Evolutionary conservation across 2,113 vertebrate genomes (phyloP), one percentile per base, ranked within the genome.

Genomic region (Entomyzon cyanotis): DNA sequence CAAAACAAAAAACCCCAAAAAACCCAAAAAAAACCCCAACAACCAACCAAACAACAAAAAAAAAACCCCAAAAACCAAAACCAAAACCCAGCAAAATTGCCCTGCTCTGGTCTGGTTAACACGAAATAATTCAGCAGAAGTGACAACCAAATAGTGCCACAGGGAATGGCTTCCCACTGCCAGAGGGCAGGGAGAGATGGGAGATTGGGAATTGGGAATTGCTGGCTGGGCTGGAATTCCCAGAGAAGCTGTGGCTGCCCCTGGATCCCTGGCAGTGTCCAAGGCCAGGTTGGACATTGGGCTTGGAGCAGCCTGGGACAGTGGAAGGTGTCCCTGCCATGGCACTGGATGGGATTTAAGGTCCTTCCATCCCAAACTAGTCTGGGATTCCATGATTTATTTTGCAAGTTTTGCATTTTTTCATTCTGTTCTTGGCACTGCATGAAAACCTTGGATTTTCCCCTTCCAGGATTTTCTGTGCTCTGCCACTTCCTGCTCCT

Each of bases 281-380:
- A 6, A 58, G 78, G 63, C 50, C 78, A 81, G 63, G 63, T 0
- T 67, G 74, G 56, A 39, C 52, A 44, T 1, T 30, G 73, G 71
- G 71, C 2, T 42, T 2, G 69, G 69, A 42, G 27, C 55, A 73
- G 4, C 62, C 77, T 55, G 62, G 63, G 27, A 13, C 17, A 25
- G 42, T 39, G 42, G 30, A 49, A 58, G 64, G 42, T 8, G 53
- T 42, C 42, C 42, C 42, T 42, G 42, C 42, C 42, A 42, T 15
- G 53, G 63, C 0, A 3, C 3, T 12, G 52, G 28, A 2, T 10
- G 42, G 42, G n/a, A 2, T 58, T 33, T 49, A 1, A 19, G 28
- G 42, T 33, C 31, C 13, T 10, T 14, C 9, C 42, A 42, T 13
- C 17, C 21, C 22, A 33, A 27, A 37, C 42, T 42, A 47, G 0